These are phyloP conservation scores for Hemichromis elongatus DNA, from an alignment of 2,113 vertebrate species.

Conservation along the genomic window DNA sequence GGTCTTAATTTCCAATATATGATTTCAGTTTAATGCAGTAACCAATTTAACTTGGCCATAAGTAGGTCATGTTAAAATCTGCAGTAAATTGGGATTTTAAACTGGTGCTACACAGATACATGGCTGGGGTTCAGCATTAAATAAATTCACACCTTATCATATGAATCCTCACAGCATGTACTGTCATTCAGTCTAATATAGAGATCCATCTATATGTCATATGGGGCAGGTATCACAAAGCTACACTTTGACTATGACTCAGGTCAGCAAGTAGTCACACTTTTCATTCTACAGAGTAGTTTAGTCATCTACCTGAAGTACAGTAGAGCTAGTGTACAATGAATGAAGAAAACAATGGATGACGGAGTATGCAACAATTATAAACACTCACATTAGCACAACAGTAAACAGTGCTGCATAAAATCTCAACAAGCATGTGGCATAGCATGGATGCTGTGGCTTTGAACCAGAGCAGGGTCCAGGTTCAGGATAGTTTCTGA, in stretches of 20 bases:
- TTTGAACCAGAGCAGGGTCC: neutral
- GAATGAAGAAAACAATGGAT: neutral
- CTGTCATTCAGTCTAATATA: neutral
- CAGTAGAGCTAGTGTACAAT: neutral
- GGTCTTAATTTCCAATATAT: neutral
- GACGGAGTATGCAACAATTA: neutral
- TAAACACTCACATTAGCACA: neutral
- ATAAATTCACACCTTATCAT: neutral
- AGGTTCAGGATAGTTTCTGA: neutral
- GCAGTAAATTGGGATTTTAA: neutral
- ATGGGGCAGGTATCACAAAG: neutral
- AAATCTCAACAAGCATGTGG: neutral
- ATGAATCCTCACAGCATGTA: neutral
- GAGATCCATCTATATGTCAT: neutral
- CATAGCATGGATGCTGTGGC: neutral
- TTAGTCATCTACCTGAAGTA: neutral
- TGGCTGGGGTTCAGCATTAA: neutral
- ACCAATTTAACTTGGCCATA: neutral
- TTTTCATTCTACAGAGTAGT: too few relatives aligned
- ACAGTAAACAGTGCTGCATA: neutral
- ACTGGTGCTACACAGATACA: neutral
- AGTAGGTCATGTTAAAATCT: neutral
- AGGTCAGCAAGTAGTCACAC: neutral
- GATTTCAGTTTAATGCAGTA: neutral
- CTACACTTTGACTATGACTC: accelerated